Percentiles rank a stretch among this genome's conserved stretches.
Evolutionary conservation across 2,797 vertebrate genomes (phyloP).

Genomic region (Galagoides demidoff): DNA sequence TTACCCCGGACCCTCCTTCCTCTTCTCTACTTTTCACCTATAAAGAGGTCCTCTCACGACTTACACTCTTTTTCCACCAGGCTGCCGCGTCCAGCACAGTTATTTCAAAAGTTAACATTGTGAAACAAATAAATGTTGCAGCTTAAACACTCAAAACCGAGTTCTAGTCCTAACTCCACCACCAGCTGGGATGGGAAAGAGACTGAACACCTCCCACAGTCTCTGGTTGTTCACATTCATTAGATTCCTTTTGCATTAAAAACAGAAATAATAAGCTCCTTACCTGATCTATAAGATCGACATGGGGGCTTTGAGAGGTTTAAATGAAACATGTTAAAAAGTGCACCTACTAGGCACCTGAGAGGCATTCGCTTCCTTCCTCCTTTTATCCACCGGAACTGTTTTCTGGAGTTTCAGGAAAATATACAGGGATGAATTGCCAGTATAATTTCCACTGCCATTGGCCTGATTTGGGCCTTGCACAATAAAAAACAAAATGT

Average conservation of each 20-base stretch:
- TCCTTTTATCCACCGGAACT: neutral
- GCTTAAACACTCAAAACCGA: neutral
- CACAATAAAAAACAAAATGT: conserved; percentile 22
- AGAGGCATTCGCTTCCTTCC: neutral
- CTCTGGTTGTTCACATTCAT: neutral
- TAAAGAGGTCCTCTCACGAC: neutral
- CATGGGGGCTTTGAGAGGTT: neutral
- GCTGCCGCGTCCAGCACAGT: neutral
- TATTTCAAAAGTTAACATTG: neutral
- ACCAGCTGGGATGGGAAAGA: neutral
- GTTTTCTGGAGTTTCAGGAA: neutral
- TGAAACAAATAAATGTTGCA: neutral
- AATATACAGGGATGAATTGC: neutral
- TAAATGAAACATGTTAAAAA: neutral
- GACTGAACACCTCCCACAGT: neutral
- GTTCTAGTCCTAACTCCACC: neutral
- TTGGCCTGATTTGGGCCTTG: conserved; percentile 31
- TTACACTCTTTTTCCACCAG: neutral
- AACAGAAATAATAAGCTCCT: neutral
- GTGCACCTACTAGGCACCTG: neutral
- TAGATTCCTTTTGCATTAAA: conserved; percentile 20
- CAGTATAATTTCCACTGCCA: neutral
- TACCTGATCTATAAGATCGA: neutral
- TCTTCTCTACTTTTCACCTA: neutral
- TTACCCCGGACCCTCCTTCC: neutral